Conservation (phyloP, 2,113 vertebrate species). For the Cryptomyrus ogoouensis region DNA sequence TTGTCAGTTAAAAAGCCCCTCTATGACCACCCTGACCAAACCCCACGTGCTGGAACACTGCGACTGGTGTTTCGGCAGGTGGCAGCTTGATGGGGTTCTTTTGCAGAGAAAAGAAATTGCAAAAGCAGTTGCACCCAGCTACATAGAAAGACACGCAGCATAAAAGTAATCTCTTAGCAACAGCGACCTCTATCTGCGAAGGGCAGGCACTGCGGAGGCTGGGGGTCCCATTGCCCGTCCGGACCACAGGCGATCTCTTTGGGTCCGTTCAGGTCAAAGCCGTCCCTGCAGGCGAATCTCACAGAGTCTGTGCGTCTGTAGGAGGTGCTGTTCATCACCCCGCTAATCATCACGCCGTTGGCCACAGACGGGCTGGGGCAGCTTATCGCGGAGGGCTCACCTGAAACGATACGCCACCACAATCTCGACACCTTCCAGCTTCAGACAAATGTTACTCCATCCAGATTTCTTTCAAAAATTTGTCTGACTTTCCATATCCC, state of each 20-base stretch:
- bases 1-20: not conserved
- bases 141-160: not conserved
- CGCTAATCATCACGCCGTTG: constrained; percentile 24
- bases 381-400: not conserved
- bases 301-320: constrained; percentile 25
- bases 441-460: not conserved
- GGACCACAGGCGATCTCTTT: constrained; percentile 37
- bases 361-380: constrained; percentile 39
- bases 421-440: not conserved
- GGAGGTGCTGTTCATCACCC: not conserved
- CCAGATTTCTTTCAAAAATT: not conserved
- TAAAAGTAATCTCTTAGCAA: not conserved
- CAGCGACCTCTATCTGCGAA: not conserved
- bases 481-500: too few species aligned
- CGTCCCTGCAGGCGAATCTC: constrained; percentile 37
- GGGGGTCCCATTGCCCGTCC: constrained; percentile 41
- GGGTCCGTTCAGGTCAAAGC: constrained; percentile 41
- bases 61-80: not conserved
- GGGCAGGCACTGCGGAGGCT: constrained; percentile 37
- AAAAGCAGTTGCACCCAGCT: not conserved
- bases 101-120: not conserved
- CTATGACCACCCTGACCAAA: not conserved
- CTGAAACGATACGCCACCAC: not conserved
- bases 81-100: not conserved
- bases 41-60: not conserved